phyloP scores from a whole-genome alignment of 1,140 invertebrate genomes.

The Apis florea region DNA sequence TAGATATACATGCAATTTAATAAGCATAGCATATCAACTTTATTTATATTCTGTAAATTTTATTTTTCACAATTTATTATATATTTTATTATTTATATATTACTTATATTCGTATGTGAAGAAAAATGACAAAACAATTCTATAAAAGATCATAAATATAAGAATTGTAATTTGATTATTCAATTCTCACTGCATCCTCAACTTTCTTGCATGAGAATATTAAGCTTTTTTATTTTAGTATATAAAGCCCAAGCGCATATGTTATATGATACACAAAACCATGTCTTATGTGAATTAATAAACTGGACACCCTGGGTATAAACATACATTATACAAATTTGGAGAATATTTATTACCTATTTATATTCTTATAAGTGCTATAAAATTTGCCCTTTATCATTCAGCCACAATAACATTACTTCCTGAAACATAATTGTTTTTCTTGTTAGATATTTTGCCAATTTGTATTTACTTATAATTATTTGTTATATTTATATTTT shows the following conservation, averaged over 20 bases:
- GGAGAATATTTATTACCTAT: slow-evolving; percentile 75
- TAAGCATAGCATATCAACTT: slow-evolving; percentile 39
- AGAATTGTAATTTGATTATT: slow-evolving; percentile 7
- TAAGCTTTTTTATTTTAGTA: slow-evolving; percentile 55
- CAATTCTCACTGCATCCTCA: slow-evolving; percentile 23
- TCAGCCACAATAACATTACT: slow-evolving; percentile 76
- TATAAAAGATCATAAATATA: slow-evolving; percentile 5
- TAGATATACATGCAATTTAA: slow-evolving; percentile 49
- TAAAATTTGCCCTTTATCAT: slow-evolving; percentile 75
- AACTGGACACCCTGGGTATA: slow-evolving; percentile 66
- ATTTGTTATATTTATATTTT: slow-evolving; percentile 21
- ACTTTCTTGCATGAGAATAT: slow-evolving; percentile 30
- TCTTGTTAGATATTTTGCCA: slow-evolving; percentile 56
- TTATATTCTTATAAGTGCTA: slow-evolving; percentile 72
- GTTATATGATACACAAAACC: slow-evolving; percentile 66
- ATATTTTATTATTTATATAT: slow-evolving; percentile 41
- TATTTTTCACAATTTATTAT: slow-evolving; percentile 46
- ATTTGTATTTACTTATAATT: slow-evolving; percentile 46
- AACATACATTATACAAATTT: slow-evolving; percentile 67
- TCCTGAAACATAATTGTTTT: slow-evolving; percentile 78
- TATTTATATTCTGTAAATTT: slow-evolving; percentile 42
- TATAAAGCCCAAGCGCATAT: slow-evolving; percentile 54
- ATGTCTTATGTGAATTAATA: slow-evolving; percentile 55
- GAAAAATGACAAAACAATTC: slow-evolving; percentile 18
- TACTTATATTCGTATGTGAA: slow-evolving; percentile 28